Evolutionary conservation across 2,888 invertebrate species (phyloP), one percentile per base, ranked within the genome.

Genomic region (Encarsia formosa): DNA sequence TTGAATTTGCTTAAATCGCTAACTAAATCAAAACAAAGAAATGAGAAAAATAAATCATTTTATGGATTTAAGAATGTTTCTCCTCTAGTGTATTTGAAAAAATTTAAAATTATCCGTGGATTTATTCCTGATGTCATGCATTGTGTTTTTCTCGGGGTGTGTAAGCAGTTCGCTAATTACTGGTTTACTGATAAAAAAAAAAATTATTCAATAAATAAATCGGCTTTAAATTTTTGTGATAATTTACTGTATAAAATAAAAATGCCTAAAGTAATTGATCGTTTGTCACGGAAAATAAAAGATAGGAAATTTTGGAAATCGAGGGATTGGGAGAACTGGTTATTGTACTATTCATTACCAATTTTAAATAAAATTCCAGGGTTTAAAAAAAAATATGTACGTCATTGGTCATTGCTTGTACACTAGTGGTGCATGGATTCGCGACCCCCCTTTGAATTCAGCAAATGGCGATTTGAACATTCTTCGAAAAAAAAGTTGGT

Each of bases 321-420:
- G 2, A 20, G 26, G 3, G 37, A 45, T 13, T 37, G 35, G 26
- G 45, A 45, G 19, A 45, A 45, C 15, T 35, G 45, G 45, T 3
- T 37, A 19, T n/a, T 44, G 4, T 44, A 23, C 13, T 42, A 42
- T 20, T 20, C 31, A 20, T 11, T 32, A 5, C 42, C 42, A 16
- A 13, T 23, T 13, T 23, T 44, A 9, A 2, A 22, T n/a, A 11
- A 11, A 24, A 18, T 45, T 1, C 4, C 11, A 2, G 6, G 13
- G 24, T 35, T 35, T 19, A 13, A 35, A 18, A 16, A 24, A 6
- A 18, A 37, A 6, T 11, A 8, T 8, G 6, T 26, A n/a, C 45
- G 26, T 24, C 37, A 26, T 24, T 5, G 13, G 2, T n/a, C 37
- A n/a, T 19, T 45, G n/a, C n/a, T n/a, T n/a, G n/a, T n/a, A n/a